phyloP scores from a whole-genome alignment of 2,113 vertebrate species.

The Odontesthes bonariensis region DNA sequence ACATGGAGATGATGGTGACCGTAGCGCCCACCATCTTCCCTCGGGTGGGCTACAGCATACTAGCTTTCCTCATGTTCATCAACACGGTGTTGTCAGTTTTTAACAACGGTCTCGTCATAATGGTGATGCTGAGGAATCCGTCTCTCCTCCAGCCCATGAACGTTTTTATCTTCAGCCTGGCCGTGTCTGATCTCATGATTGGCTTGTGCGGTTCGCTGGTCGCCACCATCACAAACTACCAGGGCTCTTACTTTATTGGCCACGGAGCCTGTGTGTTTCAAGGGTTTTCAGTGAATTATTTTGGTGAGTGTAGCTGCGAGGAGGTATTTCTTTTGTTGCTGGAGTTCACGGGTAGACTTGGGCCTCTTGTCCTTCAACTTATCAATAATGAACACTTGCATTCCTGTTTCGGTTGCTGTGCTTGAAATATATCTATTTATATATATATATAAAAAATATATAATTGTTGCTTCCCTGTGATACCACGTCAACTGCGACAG shows the following conservation, averaged over 20 bases:
- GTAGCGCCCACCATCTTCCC: constrained; percentile 68
- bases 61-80: constrained; percentile 79
- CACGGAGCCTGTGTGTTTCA: constrained; percentile 75
- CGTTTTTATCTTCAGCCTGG: constrained; percentile 73
- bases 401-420: no score
- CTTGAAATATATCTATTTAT: no score
- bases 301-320: constrained; percentile 66
- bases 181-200: constrained; percentile 80
- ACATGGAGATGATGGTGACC: constrained; percentile 6
- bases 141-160: constrained; percentile 75
- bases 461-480: background rate
- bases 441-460: no score
- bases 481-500: background rate
- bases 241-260: constrained; percentile 76
- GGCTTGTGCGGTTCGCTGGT: constrained; percentile 69
- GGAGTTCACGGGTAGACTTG: background rate
- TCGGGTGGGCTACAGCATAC: constrained; percentile 71
- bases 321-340: background rate
- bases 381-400: no score
- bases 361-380: no score
- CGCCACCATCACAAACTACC: constrained; percentile 78
- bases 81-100: constrained; percentile 76
- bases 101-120: constrained; percentile 77
- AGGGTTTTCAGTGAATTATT: constrained; percentile 80
- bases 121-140: constrained; percentile 68